Evolutionary conservation across 2,888 invertebrate genomes (phyloP).

Genomic region (Noctua comes): DNA sequence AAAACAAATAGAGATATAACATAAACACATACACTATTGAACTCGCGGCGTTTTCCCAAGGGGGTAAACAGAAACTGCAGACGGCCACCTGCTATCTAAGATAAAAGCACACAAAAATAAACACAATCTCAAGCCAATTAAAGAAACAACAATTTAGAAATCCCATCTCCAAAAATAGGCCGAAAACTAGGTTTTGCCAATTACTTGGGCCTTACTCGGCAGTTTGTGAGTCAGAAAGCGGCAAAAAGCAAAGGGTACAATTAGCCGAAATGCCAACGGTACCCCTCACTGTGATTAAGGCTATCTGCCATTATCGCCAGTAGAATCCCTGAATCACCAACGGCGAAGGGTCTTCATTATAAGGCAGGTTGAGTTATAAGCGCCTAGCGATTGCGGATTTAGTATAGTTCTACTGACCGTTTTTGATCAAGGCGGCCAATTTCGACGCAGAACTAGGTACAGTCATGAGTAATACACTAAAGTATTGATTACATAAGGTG

Average conservation of each 20-base stretch:
- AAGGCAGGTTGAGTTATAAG: constrained; percentile 25
- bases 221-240: constrained; percentile 49
- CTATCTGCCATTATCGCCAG: constrained; percentile 65
- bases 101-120: neutral
- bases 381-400: constrained; percentile 1
- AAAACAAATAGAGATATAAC: constrained; percentile 2
- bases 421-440: neutral
- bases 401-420: too few species aligned
- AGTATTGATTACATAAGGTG: neutral
- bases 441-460: neutral
- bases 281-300: constrained; percentile 59
- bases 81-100: too few species aligned
- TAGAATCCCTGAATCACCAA: constrained; percentile 70
- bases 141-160: constrained; percentile 21
- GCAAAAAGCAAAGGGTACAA: constrained; percentile 62
- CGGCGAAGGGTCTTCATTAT: constrained; percentile 62
- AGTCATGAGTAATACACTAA: neutral
- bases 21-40: neutral
- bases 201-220: constrained; percentile 55
- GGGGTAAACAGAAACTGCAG: neutral
- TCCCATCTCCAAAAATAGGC: constrained; percentile 24
- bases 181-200: constrained; percentile 51
- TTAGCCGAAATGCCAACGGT: constrained; percentile 49
- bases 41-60: neutral
- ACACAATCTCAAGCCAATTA: constrained; percentile 5